Evolutionary conservation across 2,797 vertebrate genomes (phyloP).

Genomic region (Gobio occitaniae): DNA sequence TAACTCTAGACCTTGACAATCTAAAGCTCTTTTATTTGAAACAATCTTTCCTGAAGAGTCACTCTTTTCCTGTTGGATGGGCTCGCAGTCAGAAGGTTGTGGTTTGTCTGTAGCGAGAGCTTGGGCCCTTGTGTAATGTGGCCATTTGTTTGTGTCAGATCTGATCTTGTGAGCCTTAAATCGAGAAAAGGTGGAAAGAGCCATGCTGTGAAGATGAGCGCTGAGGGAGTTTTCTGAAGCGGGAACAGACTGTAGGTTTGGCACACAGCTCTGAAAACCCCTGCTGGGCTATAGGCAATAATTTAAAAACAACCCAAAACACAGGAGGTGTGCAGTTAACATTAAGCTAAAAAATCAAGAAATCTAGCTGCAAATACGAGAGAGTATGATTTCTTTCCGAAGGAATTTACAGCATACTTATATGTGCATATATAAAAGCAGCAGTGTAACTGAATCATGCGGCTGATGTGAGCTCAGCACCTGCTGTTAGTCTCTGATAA

Average conservation of each 20-base stretch:
- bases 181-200: conserved; percentile 15
- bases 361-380: not conserved
- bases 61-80: conserved; percentile 10
- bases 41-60: conserved; percentile 16
- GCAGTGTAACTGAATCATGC: conserved; percentile 16
- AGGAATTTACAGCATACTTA: not conserved
- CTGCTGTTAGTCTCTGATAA: conserved; percentile 8
- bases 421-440: conserved; percentile 1
- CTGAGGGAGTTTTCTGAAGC: conserved; percentile 6
- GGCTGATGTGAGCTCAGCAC: conserved; percentile 24
- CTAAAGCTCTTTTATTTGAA: conserved; percentile 30
- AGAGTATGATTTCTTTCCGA: not conserved
- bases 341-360: not conserved
- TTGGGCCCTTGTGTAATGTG: conserved; percentile 26
- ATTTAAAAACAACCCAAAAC: conserved; percentile 32
- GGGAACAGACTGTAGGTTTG: conserved; percentile 20
- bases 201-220: conserved; percentile 20
- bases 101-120: conserved; percentile 18
- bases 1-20: conserved; percentile 11
- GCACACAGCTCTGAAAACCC: conserved; percentile 23
- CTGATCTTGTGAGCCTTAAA: conserved; percentile 39
- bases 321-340: not conserved
- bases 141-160: conserved; percentile 29
- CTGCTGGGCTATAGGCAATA: conserved; percentile 26
- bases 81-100: not conserved